phyloP scores from a whole-genome alignment of 1,140 invertebrate species.

The Nebria ingens region DNA sequence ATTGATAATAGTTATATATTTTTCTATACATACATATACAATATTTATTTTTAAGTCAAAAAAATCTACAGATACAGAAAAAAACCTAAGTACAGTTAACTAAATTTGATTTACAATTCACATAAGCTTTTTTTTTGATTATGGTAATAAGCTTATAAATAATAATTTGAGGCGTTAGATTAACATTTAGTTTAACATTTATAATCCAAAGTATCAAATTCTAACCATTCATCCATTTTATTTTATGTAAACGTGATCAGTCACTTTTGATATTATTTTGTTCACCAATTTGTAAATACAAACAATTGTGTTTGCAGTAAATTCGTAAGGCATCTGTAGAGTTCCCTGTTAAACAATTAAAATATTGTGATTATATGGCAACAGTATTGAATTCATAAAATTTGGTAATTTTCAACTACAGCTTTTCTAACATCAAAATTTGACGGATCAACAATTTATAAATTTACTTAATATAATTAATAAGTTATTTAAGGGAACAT shows the following conservation, averaged over 20 bases:
- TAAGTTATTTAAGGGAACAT: background rate
- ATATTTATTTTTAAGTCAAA: background rate
- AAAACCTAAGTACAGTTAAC: background rate
- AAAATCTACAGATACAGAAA: conserved; percentile 4
- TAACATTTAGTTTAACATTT: background rate
- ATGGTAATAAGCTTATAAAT: too few species aligned
- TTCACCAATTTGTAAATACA: too few species aligned
- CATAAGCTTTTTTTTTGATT: too few species aligned
- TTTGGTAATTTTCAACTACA: background rate
- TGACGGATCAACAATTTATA: background rate
- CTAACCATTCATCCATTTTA: too few species aligned
- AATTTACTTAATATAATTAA: background rate
- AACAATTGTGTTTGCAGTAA: background rate
- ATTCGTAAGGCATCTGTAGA: conserved; percentile 6
- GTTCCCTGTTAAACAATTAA: background rate
- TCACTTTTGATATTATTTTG: too few species aligned
- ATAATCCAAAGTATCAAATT: too few species aligned
- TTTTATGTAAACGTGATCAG: too few species aligned
- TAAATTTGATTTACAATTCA: too few species aligned
- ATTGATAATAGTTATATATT: conserved; percentile 4
- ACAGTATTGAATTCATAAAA: background rate
- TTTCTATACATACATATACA: conserved; percentile 9
- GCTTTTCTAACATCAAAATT: background rate
- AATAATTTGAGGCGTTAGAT: background rate
- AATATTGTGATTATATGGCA: background rate